Percentiles rank a stretch among this genome's conserved stretches.
Conservation (phyloP, 2,888 invertebrate species). For the Hetaerina titia region DNA sequence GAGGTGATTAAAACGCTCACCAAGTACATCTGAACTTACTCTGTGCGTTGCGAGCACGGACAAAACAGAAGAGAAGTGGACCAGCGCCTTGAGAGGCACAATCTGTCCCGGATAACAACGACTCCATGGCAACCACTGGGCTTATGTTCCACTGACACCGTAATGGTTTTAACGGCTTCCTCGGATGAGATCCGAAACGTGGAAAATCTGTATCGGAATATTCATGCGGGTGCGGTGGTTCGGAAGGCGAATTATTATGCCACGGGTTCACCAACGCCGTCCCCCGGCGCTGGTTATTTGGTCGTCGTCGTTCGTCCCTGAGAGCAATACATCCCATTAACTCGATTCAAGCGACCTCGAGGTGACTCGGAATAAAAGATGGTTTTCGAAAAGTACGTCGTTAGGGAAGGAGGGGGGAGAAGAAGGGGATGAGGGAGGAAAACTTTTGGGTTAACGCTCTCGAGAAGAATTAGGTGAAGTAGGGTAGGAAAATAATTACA, state of each 20-base stretch:
- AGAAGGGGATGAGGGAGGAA: not conserved
- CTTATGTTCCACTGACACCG: not conserved
- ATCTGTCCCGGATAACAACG: too few relatives aligned
- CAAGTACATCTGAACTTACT: too few relatives aligned
- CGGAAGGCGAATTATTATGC: not conserved
- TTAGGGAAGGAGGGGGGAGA: not conserved
- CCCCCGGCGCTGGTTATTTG: not conserved
- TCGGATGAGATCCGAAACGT: not conserved
- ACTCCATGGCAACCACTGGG: not conserved
- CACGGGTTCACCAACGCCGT: not conserved
- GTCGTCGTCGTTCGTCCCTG: not conserved
- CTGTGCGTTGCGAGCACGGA: too few relatives aligned
- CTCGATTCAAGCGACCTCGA: not conserved
- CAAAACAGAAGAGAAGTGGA: too few relatives aligned
- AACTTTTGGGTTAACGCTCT: not conserved
- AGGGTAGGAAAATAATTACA: not conserved
- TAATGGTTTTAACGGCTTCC: not conserved
- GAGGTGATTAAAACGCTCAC: too few relatives aligned
- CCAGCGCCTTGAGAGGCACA: too few relatives aligned
- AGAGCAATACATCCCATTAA: conserved; percentile 21
- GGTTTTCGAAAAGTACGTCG: not conserved
- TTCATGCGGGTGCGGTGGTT: not conserved
- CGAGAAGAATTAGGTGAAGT: not conserved
- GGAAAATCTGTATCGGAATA: conserved; percentile 39
- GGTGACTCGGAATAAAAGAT: not conserved